Conservation (phyloP, 2,888 invertebrate genomes). For the Machimus atricapillus region DNA sequence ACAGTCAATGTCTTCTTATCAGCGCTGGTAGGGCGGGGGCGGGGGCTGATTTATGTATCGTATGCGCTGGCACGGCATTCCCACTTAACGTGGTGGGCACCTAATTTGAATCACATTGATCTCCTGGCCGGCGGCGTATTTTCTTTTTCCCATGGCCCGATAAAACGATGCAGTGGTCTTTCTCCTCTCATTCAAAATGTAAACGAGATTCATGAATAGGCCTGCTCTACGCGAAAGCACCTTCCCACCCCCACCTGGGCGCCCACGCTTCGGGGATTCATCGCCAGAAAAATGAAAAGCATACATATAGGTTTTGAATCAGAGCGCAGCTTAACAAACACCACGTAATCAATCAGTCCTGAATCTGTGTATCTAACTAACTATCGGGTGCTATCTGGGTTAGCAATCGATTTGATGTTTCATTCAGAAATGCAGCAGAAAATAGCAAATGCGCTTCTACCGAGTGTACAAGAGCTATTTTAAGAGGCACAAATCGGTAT, state of each 20-base stretch:
- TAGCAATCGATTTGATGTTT: background rate
- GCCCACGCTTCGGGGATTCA: background rate
- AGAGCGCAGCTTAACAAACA: background rate
- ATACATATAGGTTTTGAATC: too few species aligned
- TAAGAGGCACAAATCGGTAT: background rate
- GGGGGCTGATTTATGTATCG: background rate
- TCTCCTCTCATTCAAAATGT: slow-evolving; percentile 14
- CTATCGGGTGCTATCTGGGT: background rate
- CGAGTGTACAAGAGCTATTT: background rate
- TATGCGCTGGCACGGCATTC: background rate
- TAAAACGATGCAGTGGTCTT: background rate
- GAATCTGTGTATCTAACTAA: background rate
- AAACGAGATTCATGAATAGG: slow-evolving; percentile 11
- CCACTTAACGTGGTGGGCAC: background rate
- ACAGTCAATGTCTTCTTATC: background rate
- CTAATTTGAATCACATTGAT: background rate
- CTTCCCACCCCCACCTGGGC: background rate
- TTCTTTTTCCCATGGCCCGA: background rate
- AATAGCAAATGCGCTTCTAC: background rate
- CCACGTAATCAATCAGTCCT: background rate
- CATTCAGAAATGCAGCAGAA: background rate
- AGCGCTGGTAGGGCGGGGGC: background rate
- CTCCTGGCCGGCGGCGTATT: background rate
- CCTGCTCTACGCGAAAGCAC: background rate
- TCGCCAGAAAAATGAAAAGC: background rate